Base-by-base conservation (phyloP, 2,113 vertebrate species). In the Toxostoma redivivum region DNA sequence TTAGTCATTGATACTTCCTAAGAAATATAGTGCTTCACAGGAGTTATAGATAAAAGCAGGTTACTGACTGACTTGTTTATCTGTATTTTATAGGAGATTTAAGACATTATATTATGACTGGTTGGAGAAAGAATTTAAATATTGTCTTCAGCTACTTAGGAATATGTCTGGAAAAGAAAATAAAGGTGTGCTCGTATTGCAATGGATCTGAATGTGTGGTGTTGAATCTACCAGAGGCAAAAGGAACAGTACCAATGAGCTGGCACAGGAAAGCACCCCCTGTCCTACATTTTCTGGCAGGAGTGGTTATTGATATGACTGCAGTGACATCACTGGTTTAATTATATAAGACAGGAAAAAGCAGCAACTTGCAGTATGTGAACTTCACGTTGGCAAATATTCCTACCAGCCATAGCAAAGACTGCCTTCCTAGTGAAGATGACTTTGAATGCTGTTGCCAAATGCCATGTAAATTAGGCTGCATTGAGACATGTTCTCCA, bases 201-300 rank as follows among this genome's bases (percentile, higher is more conserved):
- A 0, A 22, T 65, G 50, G n/a, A n/a, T 35, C 31, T 86, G 21
- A 64, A 24, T 9, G 3, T n/a, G 5, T 5, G 5, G 2, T 28
- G 12, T 65, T 65, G 48, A 72, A 27, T 86, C 33, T 65, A 77
- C 22, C 28, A 50, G 20, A 54, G 70, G 19, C 22, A 61, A 37
- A 71, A 87, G 64, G 24, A 81, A 7, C 10, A 5, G 11, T 56
- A 47, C 20, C 40, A 11, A 35, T 38, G 30, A 90, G 16, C 31
- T 73, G 33, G 22, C 19, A 27, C 24, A n/a, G 66, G 40, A 66
- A 47, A 87, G 12, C n/a, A 73, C 33, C 11, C 45, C 5, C 40
- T 72, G 23, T 67, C 65, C 53, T 82, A 53, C 38, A 23, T 85
- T 33, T 86, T 81, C 30, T 72, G 40, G 31, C 53, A 33, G 38